Percentiles rank a stretch among this genome's conserved stretches.
Evolutionary conservation across 2,888 invertebrate species (phyloP).

Genomic region (Lepidonotus clava): DNA sequence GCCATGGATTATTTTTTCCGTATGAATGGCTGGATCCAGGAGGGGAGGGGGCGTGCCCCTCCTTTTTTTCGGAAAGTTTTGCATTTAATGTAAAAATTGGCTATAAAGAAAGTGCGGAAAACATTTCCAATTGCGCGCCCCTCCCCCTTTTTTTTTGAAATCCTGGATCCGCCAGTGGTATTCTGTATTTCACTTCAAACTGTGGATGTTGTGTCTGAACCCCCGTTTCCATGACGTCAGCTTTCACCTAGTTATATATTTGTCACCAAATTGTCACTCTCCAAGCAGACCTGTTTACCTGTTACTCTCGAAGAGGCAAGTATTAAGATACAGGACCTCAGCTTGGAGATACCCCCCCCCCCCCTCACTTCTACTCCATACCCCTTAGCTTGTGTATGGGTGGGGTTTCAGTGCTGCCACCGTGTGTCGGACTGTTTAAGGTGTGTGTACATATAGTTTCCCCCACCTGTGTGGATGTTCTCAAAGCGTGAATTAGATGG

Average conservation of each 20-base stretch:
- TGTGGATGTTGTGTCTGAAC: slow-evolving; percentile 31
- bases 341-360: neutral
- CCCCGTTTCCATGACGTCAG: slow-evolving; percentile 16
- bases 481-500: neutral
- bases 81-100: too few species aligned
- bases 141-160: too few species aligned
- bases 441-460: neutral
- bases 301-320: too few species aligned
- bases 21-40: too few species aligned
- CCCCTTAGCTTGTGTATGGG: neutral
- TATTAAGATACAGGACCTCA: too few species aligned
- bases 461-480: neutral
- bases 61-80: too few species aligned
- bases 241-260: slow-evolving; percentile 33
- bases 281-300: too few species aligned
- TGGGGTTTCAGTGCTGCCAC: neutral
- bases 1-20: too few species aligned
- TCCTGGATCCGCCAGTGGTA: too few species aligned
- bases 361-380: neutral
- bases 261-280: neutral
- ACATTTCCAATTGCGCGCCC: too few species aligned
- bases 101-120: too few species aligned
- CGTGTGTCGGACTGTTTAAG: neutral
- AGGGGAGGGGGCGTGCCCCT: too few species aligned
- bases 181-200: slow-evolving; percentile 5